Conservation (phyloP, 2,113 vertebrate species). For the Tylochromis polylepis region DNA sequence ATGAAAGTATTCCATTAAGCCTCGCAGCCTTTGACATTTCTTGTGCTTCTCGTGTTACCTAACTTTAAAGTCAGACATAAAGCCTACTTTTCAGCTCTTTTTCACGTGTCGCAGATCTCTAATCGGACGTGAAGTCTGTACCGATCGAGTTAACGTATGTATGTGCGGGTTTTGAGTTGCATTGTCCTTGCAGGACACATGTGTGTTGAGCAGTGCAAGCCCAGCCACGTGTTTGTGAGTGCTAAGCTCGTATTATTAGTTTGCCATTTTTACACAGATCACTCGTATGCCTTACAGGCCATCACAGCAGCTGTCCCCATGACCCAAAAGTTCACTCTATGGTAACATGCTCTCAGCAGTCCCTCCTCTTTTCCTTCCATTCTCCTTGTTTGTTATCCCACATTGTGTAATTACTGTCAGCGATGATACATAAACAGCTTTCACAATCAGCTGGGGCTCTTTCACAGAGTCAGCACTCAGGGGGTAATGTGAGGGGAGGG, state of each 20-base stretch:
- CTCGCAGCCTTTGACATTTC: slow-evolving; percentile 15
- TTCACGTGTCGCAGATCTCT: slow-evolving; percentile 6
- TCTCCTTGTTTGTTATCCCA: slow-evolving; percentile 62
- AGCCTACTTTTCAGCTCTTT: slow-evolving; percentile 5
- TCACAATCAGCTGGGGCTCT: slow-evolving; percentile 74
- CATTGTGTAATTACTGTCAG: slow-evolving; percentile 66
- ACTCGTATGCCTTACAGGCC: slow-evolving; percentile 20
- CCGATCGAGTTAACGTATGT: neutral
- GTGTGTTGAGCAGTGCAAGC: slow-evolving; percentile 12
- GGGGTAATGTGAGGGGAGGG: slow-evolving; percentile 49
- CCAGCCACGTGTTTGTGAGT: slow-evolving; percentile 16
- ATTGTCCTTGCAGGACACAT: neutral
- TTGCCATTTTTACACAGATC: slow-evolving; percentile 34
- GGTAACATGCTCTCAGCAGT: slow-evolving; percentile 17
- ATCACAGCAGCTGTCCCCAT: slow-evolving; percentile 43
- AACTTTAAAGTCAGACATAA: slow-evolving; percentile 30
- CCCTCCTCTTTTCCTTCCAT: neutral
- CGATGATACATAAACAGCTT: slow-evolving; percentile 73
- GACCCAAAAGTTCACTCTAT: slow-evolving; percentile 19
- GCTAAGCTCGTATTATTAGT: slow-evolving; percentile 32
- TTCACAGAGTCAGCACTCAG: slow-evolving; percentile 60
- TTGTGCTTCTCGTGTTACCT: slow-evolving; percentile 34
- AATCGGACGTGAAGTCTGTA: slow-evolving; percentile 32
- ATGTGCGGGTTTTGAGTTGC: neutral
- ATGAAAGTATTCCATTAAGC: slow-evolving; percentile 50